Evolutionary conservation across 2,113 vertebrate genomes (phyloP).

Genomic region (Camelus dromedarius): DNA sequence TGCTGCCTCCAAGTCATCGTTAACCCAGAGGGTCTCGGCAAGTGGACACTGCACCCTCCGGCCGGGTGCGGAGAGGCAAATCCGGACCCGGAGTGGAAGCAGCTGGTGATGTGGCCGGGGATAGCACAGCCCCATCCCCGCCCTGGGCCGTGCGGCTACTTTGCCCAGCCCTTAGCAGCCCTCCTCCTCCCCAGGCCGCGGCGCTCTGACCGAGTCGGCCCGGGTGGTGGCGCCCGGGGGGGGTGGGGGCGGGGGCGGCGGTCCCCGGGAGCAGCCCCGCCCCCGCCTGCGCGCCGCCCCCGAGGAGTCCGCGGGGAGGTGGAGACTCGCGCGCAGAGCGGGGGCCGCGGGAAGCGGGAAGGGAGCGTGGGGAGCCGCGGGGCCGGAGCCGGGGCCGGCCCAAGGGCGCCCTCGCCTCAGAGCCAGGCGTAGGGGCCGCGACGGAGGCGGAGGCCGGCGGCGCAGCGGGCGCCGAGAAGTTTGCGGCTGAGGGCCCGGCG

Average conservation of each 20-base stretch:
- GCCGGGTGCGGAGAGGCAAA: neutral
- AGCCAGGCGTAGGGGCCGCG: slow-evolving; percentile 58
- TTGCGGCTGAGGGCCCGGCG: slow-evolving; percentile 18
- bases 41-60: neutral
- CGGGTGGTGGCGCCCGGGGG: slow-evolving; percentile 36
- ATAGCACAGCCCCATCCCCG: neutral
- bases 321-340: slow-evolving; percentile 72
- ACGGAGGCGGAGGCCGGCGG: slow-evolving; percentile 40
- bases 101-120: neutral
- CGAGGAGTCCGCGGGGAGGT: slow-evolving; percentile 74
- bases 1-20: neutral
- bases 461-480: slow-evolving; percentile 55
- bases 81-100: neutral
- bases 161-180: slow-evolving; percentile 16
- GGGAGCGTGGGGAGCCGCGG: slow-evolving; percentile 61
- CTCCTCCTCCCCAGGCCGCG: neutral
- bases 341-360: slow-evolving; percentile 75
- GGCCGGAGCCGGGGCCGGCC: slow-evolving; percentile 74
- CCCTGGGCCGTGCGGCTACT: neutral
- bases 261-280: slow-evolving; percentile 73
- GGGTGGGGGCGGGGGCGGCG: neutral
- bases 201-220: slow-evolving; percentile 15
- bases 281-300: slow-evolving; percentile 72
- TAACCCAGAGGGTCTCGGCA: neutral
- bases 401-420: slow-evolving; percentile 79